phyloP scores from a whole-genome alignment of 2,888 invertebrate genomes.

The Drosophila mayaguana region DNA sequence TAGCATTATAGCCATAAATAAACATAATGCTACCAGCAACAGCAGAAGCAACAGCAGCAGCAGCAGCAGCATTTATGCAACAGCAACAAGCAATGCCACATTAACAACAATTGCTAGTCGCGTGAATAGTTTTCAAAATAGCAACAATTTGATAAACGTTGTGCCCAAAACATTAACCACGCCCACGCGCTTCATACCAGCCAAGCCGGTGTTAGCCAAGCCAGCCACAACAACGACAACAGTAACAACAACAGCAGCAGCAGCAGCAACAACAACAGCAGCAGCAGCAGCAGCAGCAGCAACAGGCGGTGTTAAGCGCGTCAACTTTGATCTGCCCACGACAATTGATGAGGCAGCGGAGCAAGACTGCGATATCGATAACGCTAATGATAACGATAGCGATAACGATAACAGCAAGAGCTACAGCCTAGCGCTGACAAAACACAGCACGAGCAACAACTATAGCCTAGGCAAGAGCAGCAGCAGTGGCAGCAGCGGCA shows the following conservation, averaged over 20 bases:
- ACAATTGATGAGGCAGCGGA: slow-evolving; percentile 63
- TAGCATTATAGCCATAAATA: slow-evolving; percentile 66
- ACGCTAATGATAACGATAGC: slow-evolving; percentile 33
- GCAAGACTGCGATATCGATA: slow-evolving; percentile 36
- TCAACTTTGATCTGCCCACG: slow-evolving; percentile 73
- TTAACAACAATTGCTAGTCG: slow-evolving; percentile 50
- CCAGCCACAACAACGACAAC: slow-evolving; percentile 37
- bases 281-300: slow-evolving; percentile 31
- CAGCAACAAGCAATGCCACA: slow-evolving; percentile 37
- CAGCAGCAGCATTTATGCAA: slow-evolving; percentile 22
- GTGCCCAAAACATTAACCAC: slow-evolving; percentile 71
- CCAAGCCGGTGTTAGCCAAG: slow-evolving; percentile 63
- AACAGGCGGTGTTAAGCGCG: slow-evolving; percentile 66
- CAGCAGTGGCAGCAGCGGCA: not conserved
- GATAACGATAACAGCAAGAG: slow-evolving; percentile 33
- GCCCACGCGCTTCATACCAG: slow-evolving; percentile 71
- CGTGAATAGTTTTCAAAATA: slow-evolving; percentile 48
- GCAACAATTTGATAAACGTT: slow-evolving; percentile 45
- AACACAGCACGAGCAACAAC: slow-evolving; percentile 34
- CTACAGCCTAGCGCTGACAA: slow-evolving; percentile 41
- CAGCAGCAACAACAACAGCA: slow-evolving; percentile 25
- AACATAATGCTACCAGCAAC: slow-evolving; percentile 68
- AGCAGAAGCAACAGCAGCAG: slow-evolving; percentile 45
- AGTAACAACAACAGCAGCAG: slow-evolving; percentile 26
- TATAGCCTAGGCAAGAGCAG: slow-evolving; percentile 34